Evolutionary conservation across 2,797 vertebrate genomes (phyloP).

Genomic region (Limosa lapponica): DNA sequence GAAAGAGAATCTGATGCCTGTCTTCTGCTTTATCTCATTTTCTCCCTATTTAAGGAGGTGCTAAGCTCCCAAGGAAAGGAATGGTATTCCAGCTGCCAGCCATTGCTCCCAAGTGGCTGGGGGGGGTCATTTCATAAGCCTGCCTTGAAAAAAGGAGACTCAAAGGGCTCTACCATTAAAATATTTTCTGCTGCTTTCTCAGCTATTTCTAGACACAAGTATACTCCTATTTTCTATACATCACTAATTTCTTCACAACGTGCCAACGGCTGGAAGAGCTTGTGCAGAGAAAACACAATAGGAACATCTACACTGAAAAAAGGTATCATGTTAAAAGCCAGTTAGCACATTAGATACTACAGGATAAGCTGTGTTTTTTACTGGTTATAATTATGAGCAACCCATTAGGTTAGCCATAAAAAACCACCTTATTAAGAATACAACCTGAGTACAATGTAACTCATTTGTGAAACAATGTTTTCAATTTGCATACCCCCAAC

Average conservation of each 20-base stretch:
- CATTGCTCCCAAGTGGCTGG: neutral
- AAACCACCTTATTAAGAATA: fast-evolving
- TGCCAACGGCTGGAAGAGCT: fast-evolving
- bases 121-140: neutral
- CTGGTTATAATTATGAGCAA: neutral
- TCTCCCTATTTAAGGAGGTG: neutral
- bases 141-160: neutral
- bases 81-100: neutral
- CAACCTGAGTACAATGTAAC: neutral
- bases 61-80: neutral
- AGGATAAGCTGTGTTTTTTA: neutral
- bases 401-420: neutral
- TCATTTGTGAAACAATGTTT: neutral
- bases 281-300: neutral
- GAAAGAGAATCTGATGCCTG: neutral
- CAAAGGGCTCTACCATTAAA: fast-evolving
- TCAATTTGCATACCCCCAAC: neutral
- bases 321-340: neutral
- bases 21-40: neutral
- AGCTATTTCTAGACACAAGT: neutral
- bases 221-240: neutral
- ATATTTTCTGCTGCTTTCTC: neutral
- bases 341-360: neutral
- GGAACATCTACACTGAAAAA: neutral
- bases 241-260: neutral